phyloP scores from a whole-genome alignment of 2,113 vertebrate genomes.

The Eretmochelys imbricata region DNA sequence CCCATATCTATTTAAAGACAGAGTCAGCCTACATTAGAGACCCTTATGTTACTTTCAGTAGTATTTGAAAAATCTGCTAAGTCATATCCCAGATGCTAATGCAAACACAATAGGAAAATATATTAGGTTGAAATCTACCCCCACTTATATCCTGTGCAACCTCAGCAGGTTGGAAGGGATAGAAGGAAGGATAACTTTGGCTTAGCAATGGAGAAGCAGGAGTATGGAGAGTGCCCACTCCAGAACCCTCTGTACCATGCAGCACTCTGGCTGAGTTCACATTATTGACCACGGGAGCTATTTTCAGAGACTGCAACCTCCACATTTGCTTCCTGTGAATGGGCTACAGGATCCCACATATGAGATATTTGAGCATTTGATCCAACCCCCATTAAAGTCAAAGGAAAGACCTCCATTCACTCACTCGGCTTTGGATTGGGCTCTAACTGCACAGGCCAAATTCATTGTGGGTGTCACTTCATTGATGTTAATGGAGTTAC shows the following conservation, averaged over 20 bases:
- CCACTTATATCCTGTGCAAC: not conserved
- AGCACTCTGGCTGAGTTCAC: not conserved
- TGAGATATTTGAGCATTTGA: not conserved
- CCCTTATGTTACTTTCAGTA: not conserved
- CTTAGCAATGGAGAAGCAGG: not conserved
- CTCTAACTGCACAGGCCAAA: not conserved
- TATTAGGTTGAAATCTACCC: not conserved
- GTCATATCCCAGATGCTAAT: constrained; percentile 14
- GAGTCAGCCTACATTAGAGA: constrained; percentile 7
- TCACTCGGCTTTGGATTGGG: not conserved
- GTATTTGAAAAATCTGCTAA: not conserved
- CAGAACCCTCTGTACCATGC: not conserved
- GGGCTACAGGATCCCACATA: not conserved
- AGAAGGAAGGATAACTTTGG: not conserved
- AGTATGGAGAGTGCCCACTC: not conserved
- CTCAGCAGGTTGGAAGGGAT: not conserved
- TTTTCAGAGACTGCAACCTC: not conserved
- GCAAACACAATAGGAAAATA: not conserved
- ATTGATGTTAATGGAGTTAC: not conserved
- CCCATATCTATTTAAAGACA: not conserved
- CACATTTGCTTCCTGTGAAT: not conserved
- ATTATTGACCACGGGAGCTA: not conserved
- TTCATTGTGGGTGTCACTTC: not conserved
- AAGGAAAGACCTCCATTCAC: not conserved
- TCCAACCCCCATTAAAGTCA: not conserved